Percentiles rank a stretch among this genome's conserved stretches.
phyloP scores from a whole-genome alignment of 2,797 vertebrate genomes.

The Betta splendens region DNA sequence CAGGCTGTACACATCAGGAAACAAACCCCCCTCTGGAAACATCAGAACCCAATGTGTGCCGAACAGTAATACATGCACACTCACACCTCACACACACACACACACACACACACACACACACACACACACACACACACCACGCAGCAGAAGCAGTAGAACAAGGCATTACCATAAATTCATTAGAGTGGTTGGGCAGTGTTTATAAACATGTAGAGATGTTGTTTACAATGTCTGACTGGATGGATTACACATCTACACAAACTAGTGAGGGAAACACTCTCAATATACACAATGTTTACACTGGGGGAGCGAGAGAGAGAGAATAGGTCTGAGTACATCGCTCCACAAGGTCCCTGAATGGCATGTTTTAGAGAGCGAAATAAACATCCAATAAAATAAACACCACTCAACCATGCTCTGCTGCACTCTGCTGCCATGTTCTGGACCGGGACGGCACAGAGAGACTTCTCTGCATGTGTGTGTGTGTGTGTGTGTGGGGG shows the following conservation, averaged over 20 bases:
- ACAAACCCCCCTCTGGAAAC: conserved; percentile 34
- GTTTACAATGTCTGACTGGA: conserved; percentile 84
- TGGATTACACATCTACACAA: conserved; percentile 85
- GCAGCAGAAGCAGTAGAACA: conserved; percentile 72
- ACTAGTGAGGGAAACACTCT: conserved; percentile 78
- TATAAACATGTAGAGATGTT: conserved; percentile 84
- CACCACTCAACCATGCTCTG: conserved; percentile 62
- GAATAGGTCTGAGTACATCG: conserved; percentile 43
- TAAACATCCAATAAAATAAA: conserved; percentile 86
- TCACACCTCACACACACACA: conserved; percentile 33
- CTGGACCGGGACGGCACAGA: conserved; percentile 41
- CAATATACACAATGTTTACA: conserved; percentile 81
- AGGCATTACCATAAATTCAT: conserved; percentile 87
- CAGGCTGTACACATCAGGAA: conserved; percentile 42
- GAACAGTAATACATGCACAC: conserved; percentile 28
- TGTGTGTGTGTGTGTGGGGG: conserved; percentile 24
- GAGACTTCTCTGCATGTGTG: conserved; percentile 27
- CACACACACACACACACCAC: conserved; percentile 35
- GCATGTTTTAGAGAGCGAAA: conserved; percentile 80
- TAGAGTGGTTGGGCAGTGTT: conserved; percentile 82
- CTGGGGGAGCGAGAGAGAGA: conserved; percentile 49
- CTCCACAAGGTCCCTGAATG: conserved; percentile 73
- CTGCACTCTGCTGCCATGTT: conserved; percentile 55
- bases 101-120: conserved; percentile 18
- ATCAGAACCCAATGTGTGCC: conserved; percentile 43